A percentile compares a stretch with the other conserved stretches of the same genome.
Evolutionary conservation across 2,113 vertebrate species (phyloP).

Genomic region (Tupaia chinensis): DNA sequence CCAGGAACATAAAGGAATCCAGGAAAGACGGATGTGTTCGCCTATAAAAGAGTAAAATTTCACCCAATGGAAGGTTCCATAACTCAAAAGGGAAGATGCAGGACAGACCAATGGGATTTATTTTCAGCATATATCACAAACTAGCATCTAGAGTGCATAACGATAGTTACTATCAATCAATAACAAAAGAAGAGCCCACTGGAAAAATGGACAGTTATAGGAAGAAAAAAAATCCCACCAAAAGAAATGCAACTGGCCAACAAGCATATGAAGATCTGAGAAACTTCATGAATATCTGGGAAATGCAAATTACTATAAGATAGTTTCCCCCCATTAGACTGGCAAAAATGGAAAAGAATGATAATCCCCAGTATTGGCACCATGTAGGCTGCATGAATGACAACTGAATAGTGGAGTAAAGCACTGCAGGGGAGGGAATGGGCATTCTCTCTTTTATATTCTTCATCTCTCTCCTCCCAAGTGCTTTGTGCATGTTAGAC

Average conservation of each 20-base stretch:
- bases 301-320: background rate
- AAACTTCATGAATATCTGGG: background rate
- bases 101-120: background rate
- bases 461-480: background rate
- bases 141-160: background rate
- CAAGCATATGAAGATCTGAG: rapidly evolving
- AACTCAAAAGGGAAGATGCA: background rate
- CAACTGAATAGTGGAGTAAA: rapidly evolving
- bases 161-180: background rate
- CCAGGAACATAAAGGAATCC: background rate
- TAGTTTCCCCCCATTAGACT: too few relatives aligned
- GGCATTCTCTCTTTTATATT: background rate
- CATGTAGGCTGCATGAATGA: background rate
- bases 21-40: background rate
- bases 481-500: background rate
- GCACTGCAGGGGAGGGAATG: rapidly evolving
- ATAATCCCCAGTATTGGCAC: background rate
- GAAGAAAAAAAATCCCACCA: background rate
- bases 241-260: background rate
- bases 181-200: background rate
- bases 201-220: background rate
- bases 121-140: background rate
- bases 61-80: background rate
- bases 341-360: background rate
- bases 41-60: background rate